Percentiles rank a stretch among this genome's conserved stretches.
Conservation (phyloP, 2,113 vertebrate genomes). For the Calyptomena viridis region DNA sequence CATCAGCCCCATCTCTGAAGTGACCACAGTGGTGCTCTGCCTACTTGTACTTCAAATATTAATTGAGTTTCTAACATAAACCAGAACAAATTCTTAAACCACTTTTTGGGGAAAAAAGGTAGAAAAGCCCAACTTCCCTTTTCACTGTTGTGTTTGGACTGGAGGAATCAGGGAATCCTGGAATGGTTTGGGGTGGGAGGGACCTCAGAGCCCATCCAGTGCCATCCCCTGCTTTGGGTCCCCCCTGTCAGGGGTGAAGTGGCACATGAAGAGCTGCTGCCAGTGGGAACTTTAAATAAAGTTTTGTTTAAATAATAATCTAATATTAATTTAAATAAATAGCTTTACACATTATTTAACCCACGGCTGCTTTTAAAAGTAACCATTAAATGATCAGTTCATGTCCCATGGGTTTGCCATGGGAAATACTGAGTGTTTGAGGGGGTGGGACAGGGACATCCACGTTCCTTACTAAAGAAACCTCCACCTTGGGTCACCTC, state of each 20-base stretch:
- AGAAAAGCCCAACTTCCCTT: background rate
- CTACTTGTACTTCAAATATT: background rate
- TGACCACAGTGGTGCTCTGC: background rate
- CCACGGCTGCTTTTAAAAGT: background rate
- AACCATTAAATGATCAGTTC: no score
- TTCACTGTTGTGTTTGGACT: background rate
- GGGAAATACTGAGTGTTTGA: fast-evolving
- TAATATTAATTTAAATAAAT: no score
- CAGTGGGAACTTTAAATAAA: no score
- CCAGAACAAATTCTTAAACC: background rate
- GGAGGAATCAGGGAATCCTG: background rate
- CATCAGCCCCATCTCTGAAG: background rate
- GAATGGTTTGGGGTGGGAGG: background rate
- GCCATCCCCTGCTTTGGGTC: background rate
- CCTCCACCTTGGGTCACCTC: background rate
- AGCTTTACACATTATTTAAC: background rate
- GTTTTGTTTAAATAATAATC: no score
- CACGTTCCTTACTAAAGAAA: fast-evolving
- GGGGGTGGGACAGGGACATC: background rate
- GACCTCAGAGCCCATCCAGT: fast-evolving
- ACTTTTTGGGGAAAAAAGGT: no score
- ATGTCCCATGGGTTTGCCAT: fast-evolving
- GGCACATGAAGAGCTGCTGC: no score
- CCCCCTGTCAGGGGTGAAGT: no score
- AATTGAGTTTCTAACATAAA: background rate